A percentile compares a stretch with the other conserved stretches of the same genome.
These are phyloP conservation scores for Myiotriccus ornatus DNA, from an alignment of 2,797 vertebrate genomes.

Conservation along the genomic window DNA sequence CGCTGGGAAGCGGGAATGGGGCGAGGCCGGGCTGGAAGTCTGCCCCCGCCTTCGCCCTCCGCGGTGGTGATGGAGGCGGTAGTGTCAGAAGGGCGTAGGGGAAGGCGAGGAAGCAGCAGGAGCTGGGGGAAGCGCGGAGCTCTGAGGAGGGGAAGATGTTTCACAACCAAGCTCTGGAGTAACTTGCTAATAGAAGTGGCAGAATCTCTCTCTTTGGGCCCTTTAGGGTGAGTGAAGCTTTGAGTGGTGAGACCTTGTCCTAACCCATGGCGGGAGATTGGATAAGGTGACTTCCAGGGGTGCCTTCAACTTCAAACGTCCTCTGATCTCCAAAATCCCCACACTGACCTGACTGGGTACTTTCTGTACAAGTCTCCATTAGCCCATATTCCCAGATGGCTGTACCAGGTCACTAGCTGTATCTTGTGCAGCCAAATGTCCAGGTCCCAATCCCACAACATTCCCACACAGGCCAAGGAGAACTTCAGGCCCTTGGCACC, in stretches of 20 bases:
- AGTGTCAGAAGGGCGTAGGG: fast-evolving
- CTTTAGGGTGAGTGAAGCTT: neutral
- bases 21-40: no score
- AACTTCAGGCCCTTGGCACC: neutral
- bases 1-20: neutral
- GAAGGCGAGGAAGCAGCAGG: neutral
- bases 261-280: fast-evolving
- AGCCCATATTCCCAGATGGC: neutral
- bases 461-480: neutral
- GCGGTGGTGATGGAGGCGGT: no score
- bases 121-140: fast-evolving
- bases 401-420: neutral
- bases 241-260: fast-evolving
- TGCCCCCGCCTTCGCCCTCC: neutral
- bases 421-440: fast-evolving
- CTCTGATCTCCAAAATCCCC: neutral
- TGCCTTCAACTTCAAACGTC: neutral
- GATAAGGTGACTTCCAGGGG: neutral
- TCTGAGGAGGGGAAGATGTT: neutral
- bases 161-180: neutral
- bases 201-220: neutral
- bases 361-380: neutral
- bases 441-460: neutral
- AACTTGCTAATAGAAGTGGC: neutral
- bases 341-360: fast-evolving